Evolutionary conservation across 2,113 vertebrate genomes (phyloP), one percentile per base, ranked within the genome.

Genomic region (Sylvia atricapilla): DNA sequence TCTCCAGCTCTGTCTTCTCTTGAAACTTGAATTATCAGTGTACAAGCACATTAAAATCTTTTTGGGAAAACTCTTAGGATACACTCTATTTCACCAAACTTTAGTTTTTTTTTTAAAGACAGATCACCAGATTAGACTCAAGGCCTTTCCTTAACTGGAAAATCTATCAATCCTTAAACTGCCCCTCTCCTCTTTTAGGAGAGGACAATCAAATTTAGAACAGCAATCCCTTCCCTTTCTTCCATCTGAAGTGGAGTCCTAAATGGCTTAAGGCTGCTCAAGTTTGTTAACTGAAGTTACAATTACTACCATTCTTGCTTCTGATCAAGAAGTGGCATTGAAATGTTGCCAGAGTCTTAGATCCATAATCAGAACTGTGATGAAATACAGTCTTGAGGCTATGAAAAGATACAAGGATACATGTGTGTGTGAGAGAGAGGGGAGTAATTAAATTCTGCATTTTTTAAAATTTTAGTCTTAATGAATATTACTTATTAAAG

Each of bases 391-490:
- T 22, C 20, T 17, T 35, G 12, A 77, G 56, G 72, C 67, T 27
- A 70, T 5, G 3, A 89, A 77, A 77, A 70, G 15, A 53, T 31
- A 58, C 0, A 10, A 31, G 24, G 25, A 49, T 7, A 37, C 6
- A 0, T 11, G 9, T 4, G 7, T 4, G 4, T 4, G 4, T 27
- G 15, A 2, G 27, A 8, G 15, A 11, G 67, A 13, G 39, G 18
- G 10, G 6, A 17, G 30, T 6, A 85, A 83, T 58, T 2, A 63
- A 13, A 82, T 5, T 12, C 9, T 50, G 13, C 15, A 13, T 23
- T 18, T 49, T n/a, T 6, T 4, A 10, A n/a, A 37, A 39, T 11
- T 19, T 49, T 63, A 63, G 33, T 15, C 30, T 93, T 23, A 33
- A 5, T 44, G 56, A 69, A 9, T 53, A 27, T 60, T 56, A 47